Conservation (phyloP, 2,113 vertebrate species). For the Montifringilla adamsi region DNA sequence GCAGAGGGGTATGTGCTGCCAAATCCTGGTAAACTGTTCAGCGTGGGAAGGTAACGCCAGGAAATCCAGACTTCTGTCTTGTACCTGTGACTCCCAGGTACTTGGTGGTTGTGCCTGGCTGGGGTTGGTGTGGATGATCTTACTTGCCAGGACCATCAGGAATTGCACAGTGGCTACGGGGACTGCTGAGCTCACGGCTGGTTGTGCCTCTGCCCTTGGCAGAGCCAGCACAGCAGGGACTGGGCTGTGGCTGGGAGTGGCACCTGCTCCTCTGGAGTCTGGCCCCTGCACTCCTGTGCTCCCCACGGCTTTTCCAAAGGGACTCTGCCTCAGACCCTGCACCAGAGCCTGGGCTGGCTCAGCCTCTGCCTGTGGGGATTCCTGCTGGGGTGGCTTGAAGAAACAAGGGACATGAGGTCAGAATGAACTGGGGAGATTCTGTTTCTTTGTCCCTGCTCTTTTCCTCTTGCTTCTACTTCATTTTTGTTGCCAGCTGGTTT, state of each 20-base stretch:
- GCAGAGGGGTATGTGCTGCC: not conserved
- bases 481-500: not conserved
- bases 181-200: not conserved
- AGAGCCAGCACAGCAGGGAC: not conserved
- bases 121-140: accelerated
- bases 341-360: not conserved
- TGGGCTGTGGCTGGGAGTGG: not conserved
- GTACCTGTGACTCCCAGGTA: not conserved
- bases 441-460: not conserved
- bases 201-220: not conserved
- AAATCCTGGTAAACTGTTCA: not conserved
- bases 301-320: not conserved
- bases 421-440: not conserved
- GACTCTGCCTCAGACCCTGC: not conserved
- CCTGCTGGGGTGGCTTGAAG: not conserved
- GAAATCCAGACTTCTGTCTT: not conserved
- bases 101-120: not conserved
- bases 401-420: not conserved
- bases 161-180: not conserved
- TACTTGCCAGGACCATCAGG: not conserved
- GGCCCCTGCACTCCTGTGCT: not conserved
- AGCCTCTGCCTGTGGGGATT: not conserved
- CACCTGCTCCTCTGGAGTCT: not conserved
- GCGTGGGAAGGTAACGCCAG: not conserved
- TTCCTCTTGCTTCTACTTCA: not conserved